These are phyloP conservation scores for Synchiropus splendidus DNA, from an alignment of 2,113 vertebrate genomes.

Conservation along the genomic window DNA sequence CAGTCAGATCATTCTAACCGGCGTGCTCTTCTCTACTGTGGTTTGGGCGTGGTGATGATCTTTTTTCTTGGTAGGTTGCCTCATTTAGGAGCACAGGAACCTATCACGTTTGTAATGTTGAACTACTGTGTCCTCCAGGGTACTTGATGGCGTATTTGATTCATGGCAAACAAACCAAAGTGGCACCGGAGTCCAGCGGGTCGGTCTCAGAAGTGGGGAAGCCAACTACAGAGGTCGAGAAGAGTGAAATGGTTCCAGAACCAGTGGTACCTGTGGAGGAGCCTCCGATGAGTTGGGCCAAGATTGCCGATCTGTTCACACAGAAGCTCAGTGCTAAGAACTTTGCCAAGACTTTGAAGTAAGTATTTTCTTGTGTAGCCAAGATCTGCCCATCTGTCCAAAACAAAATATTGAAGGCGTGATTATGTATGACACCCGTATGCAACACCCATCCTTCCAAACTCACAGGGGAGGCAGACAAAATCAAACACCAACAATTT, in stretches of 20 bases:
- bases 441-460: no score
- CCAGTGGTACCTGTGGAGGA: background rate
- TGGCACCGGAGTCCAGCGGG: background rate
- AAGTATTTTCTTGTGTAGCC: slow-evolving; percentile 8
- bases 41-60: slow-evolving; percentile 48
- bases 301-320: slow-evolving; percentile 51
- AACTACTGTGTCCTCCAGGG: slow-evolving; percentile 51
- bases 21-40: slow-evolving; percentile 36
- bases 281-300: slow-evolving; percentile 56
- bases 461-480: no score
- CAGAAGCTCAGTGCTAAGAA: slow-evolving; percentile 22
- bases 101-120: no score
- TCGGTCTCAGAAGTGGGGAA: background rate
- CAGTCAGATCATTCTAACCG: slow-evolving; percentile 15
- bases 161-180: slow-evolving; percentile 7
- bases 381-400: no score
- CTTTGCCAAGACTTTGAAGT: slow-evolving; percentile 62
- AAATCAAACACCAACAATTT: no score
- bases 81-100: no score
- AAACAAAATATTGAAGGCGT: no score
- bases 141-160: slow-evolving; percentile 70
- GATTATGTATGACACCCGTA: no score
- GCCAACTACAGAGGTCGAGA: rapidly evolving
- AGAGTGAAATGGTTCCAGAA: rapidly evolving
- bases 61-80: slow-evolving; percentile 70